Evolutionary conservation across 2,888 invertebrate genomes (phyloP), one percentile per base, ranked within the genome.

Genomic region (Eugnorisma glareosa): DNA sequence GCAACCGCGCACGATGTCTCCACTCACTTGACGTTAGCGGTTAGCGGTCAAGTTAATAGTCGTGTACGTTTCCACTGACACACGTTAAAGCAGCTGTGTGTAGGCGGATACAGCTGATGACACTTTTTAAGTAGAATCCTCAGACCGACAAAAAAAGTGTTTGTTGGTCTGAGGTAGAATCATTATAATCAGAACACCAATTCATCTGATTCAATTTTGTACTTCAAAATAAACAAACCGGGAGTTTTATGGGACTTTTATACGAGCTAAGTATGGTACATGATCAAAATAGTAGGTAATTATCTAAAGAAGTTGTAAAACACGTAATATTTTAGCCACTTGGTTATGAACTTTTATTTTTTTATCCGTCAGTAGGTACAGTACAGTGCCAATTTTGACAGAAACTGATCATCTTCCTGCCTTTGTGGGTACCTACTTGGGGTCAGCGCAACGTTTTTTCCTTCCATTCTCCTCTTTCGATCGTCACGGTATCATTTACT

Each of bases 21-120:
- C 83, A 71, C 75, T 85, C 86, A 86, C 84, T 85, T 85, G 86
- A 83, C 85, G 79, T 82, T 72, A 24, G 63, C 67, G 73, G 77
- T 73, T n/a, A n/a, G n/a, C 66, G 77, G 77, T 73, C 66, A 75
- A 77, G 73, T 76, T 84, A 79, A 84, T 83, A 78, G 67, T 59
- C 59, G 43, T 45, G 81, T 54, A 66, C 67, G 80, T 86, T 70
- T 88, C 88, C 90, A 88, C 66, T 84, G 51, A 28, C 64, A n/a
- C 76, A 77, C 85, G 79, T 63, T 57, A 63, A 37, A 57, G 45
- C 79, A 83, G 83, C 68, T 85, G 83, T 40, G 35, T 35, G 31
- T 28, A 21, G 11, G 13, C 5, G 10, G 18, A 13, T 35, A 68
- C 75, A 75, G 76, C 84, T 79, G 80, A 74, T 79, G 35, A 48